Evolutionary conservation across 2,113 vertebrate genomes (phyloP).

Genomic region (Bujurquina vittata): DNA sequence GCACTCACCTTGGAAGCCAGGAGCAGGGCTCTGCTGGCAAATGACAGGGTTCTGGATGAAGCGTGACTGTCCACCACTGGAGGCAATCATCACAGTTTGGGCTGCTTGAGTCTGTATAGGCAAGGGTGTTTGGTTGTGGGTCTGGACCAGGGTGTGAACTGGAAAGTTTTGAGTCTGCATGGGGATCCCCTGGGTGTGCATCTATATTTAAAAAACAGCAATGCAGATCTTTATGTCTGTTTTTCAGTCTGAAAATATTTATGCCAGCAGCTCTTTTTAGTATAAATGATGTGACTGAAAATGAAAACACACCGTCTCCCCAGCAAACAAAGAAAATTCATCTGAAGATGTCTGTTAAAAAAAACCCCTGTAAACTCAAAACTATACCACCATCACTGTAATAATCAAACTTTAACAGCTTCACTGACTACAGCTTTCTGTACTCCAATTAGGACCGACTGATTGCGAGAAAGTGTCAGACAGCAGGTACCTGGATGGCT

Average conservation of each 20-base stretch:
- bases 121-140: slow-evolving; percentile 75
- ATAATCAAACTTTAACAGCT: too few species aligned
- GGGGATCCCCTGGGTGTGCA: slow-evolving; percentile 72
- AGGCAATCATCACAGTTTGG: slow-evolving; percentile 91
- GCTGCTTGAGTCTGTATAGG: slow-evolving; percentile 81
- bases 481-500: slow-evolving; percentile 69
- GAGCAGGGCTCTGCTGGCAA: slow-evolving; percentile 88
- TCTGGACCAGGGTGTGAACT: slow-evolving; percentile 76
- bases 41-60: slow-evolving; percentile 94
- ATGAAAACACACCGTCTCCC: background rate
- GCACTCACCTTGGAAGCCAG: slow-evolving; percentile 90
- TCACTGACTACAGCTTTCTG: background rate
- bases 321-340: background rate
- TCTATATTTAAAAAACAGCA: slow-evolving; percentile 31
- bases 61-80: slow-evolving; percentile 86
- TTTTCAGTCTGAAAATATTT: background rate
- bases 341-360: too few species aligned
- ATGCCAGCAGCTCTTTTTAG: slow-evolving; percentile 16
- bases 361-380: too few species aligned
- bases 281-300: background rate
- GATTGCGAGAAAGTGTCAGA: rapidly evolving
- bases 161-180: slow-evolving; percentile 83
- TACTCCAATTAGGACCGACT: background rate
- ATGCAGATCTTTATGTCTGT: background rate
- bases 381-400: background rate